Evolutionary conservation across 2,113 vertebrate genomes (phyloP).

Genomic region (Cairina moschata): DNA sequence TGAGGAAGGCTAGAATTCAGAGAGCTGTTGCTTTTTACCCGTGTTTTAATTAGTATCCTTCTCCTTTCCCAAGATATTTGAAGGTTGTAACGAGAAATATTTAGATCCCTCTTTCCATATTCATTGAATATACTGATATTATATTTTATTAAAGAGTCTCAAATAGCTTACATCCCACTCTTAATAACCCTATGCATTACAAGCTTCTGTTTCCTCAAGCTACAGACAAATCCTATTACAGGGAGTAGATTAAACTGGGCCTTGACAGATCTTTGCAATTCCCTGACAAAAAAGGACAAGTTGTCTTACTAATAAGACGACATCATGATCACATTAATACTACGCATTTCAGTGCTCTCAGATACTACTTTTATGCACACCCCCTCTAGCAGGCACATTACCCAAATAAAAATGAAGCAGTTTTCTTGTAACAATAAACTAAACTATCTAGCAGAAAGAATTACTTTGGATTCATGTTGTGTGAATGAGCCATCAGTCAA

Average conservation of each 20-base stretch:
- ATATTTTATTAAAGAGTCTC: constrained; percentile 63
- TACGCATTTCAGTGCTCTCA: constrained; percentile 8
- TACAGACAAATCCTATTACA: constrained; percentile 70
- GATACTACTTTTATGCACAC: background rate
- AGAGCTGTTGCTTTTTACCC: background rate
- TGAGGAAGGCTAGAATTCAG: constrained; percentile 9
- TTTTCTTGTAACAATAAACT: constrained; percentile 36
- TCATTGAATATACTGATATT: constrained; percentile 57
- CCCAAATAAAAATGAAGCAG: background rate
- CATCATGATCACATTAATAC: constrained; percentile 18
- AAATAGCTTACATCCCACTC: constrained; percentile 53
- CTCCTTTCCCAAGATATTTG: constrained; percentile 3
- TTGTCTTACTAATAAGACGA: constrained; percentile 43
- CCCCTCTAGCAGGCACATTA: constrained; percentile 20
- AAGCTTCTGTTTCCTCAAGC: constrained; percentile 68
- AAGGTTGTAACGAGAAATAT: background rate
- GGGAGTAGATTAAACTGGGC: constrained; percentile 66
- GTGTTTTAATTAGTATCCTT: constrained; percentile 31
- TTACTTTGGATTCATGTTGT: background rate
- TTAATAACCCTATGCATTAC: constrained; percentile 65
- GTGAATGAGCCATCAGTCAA: background rate
- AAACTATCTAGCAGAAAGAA: background rate
- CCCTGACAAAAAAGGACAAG: constrained; percentile 62
- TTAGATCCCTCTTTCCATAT: constrained; percentile 47
- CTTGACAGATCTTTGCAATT: constrained; percentile 59